Base-by-base conservation (phyloP, 2,113 vertebrate genomes). In the Callipepla californica region DNA sequence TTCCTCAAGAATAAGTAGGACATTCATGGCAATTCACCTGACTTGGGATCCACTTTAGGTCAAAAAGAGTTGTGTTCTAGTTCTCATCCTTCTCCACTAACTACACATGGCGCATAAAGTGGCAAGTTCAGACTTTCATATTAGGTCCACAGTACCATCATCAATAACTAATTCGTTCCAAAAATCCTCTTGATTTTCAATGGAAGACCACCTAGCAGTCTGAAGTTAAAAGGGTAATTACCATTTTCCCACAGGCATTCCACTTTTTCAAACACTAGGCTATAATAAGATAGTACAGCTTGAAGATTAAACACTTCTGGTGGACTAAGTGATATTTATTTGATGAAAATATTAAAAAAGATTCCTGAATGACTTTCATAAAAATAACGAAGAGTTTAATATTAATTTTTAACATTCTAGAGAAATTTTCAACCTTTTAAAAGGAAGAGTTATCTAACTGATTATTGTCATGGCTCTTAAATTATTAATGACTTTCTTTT, bases 301-400 rank as follows among this genome's bases (percentile, higher is more conserved):
- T 91, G 28, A 80, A 44, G 2, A 7, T 7, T 9, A 57, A 80
- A 65, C 0, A 0, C 3, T 83, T 83, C 15, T 62, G 36, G 26
- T 45, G 8, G 22, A 48, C 13, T 48, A 68, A 40, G 8, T 51
- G 18, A 13, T 62, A 73, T 40, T 76, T 73, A 12, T 57, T 70
- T 19, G 40, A 4, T 38, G 3, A 80, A 77, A 83, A 68, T 50
- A 80, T 9, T 63, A 3, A 58, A 36, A 36, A 80, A 78, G 2
- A 36, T 76, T 79, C 5, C 66, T 53, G 11, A 77, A 48, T 32
- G 0, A 80, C 4, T 81, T 53, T n/a, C 3, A 25, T 44, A 0
- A 19, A 65, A 57, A 48, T 74, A 11, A 48, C 44, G 12, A 53
- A 48, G 18, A 83, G 13, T 8, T 58, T 6, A 58, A 36, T 84